Evolutionary conservation across 2,797 vertebrate species (phyloP), one percentile per base, ranked within the genome.

Genomic region (Rhinogobio ventralis): DNA sequence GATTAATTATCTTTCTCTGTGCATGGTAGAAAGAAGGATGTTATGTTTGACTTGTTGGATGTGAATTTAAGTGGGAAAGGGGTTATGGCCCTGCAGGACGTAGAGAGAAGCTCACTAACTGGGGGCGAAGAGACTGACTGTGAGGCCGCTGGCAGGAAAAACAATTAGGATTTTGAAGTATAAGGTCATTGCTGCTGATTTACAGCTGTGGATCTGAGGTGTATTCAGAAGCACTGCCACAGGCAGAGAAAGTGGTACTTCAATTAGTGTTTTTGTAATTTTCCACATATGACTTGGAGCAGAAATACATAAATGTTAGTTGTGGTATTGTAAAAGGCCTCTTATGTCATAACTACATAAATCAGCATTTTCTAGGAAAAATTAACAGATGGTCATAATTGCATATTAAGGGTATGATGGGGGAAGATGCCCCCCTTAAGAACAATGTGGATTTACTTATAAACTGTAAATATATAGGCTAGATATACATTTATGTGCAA

Each of bases 131-230:
- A 76, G 74, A 69, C 64, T 17, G 60, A 81, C 83, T 55, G 53
- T 51, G 77, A 85, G 79, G 78, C 84, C 46, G 7, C 78, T 53
- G 82, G 82, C 82, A 80, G 68, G 51, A 85, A 86, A 85, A 89
- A 88, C 86, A 79, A 89, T 88, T 89, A 85, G 74, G 67, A 87
- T 85, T 86, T 71, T 7, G 15, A 72, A 84, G 85, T 81, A 49
- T 15, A 88, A 89, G 85, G 85, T 88, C 87, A 86, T 71, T 67
- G 80, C 72, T 71, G 73, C 85, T 89, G 79, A 67, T 88, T 88
- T 85, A 88, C 86, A 85, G 79, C 79, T 73, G 25, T 60, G 73
- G 72, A 62, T 66, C 53, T 25, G 28, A 83, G 66, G 42, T 49
- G 67, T 53, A 33, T 83, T 72, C 72, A 46, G 14, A 62, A 64